Percentiles rank a stretch among this genome's conserved stretches.
These are phyloP conservation scores for Trematomus loennbergii DNA, from an alignment of 2,113 vertebrate genomes.

Conservation along the genomic window DNA sequence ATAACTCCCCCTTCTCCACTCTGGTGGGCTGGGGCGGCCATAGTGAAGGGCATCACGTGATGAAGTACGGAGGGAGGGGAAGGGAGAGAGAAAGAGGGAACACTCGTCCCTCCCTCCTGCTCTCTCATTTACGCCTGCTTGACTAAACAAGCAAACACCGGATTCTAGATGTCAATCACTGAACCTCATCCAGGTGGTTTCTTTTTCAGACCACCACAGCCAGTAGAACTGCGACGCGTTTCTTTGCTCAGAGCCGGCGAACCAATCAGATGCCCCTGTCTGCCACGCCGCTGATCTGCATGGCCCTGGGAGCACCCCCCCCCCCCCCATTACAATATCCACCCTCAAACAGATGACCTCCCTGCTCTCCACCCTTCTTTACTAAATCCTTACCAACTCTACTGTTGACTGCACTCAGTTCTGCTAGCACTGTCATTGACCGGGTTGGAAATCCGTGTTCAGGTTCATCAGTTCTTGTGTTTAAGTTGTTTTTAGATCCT, in stretches of 20 bases:
- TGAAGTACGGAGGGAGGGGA: slow-evolving; percentile 61
- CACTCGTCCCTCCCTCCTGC: slow-evolving; percentile 68
- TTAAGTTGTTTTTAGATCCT: slow-evolving; percentile 62
- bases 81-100: slow-evolving; percentile 51
- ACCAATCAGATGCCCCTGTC: slow-evolving; percentile 77
- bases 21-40: slow-evolving; percentile 71
- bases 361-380: slow-evolving; percentile 30
- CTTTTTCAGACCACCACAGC: slow-evolving; percentile 78
- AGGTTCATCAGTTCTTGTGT: slow-evolving; percentile 50
- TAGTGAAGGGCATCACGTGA: slow-evolving; percentile 62
- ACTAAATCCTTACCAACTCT: slow-evolving; percentile 33
- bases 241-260: slow-evolving; percentile 83
- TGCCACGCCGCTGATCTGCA: slow-evolving; percentile 86
- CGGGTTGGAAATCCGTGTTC: slow-evolving; percentile 68
- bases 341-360: slow-evolving; percentile 72
- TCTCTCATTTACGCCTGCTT: slow-evolving; percentile 74
- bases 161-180: slow-evolving; percentile 96
- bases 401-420: slow-evolving; percentile 54
- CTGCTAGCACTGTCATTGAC: slow-evolving; percentile 61
- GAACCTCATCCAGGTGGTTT: slow-evolving; percentile 81
- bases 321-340: slow-evolving; percentile 78
- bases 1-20: slow-evolving; percentile 79
- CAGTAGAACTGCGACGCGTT: slow-evolving; percentile 83
- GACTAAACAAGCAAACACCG: slow-evolving; percentile 84
- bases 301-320: slow-evolving; percentile 87